Percentiles rank a stretch among this genome's conserved stretches.
Conservation (phyloP, 2,113 vertebrate genomes). For the Oncorhynchus kisutch region DNA sequence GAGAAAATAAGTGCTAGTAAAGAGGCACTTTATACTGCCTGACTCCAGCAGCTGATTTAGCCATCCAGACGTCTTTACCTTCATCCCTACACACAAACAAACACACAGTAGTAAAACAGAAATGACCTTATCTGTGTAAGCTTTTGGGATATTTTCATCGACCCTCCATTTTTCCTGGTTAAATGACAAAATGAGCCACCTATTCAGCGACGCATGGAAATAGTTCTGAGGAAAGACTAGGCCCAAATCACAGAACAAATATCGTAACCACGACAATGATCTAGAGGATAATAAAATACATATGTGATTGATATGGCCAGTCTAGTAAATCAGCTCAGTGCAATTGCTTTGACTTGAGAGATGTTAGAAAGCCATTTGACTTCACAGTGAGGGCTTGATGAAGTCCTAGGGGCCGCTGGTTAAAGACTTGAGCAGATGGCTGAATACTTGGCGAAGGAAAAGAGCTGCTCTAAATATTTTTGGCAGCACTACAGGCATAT, state of each 20-base stretch:
- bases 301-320: conserved; percentile 50
- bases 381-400: conserved; percentile 69
- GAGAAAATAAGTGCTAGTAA: not conserved
- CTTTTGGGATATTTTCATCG: conserved; percentile 39
- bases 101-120: conserved; percentile 47
- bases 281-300: conserved; percentile 53
- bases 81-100: conserved; percentile 54
- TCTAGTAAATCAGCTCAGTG: conserved; percentile 61
- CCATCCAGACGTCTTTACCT: conserved; percentile 35
- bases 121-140: not conserved
- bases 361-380: conserved; percentile 62
- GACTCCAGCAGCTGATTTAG: conserved; percentile 42
- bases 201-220: conserved; percentile 47
- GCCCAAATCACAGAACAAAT: conserved; percentile 44
- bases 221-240: conserved; percentile 46
- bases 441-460: conserved; percentile 72
- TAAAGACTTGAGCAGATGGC: conserved; percentile 78
- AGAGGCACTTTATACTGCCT: conserved; percentile 29
- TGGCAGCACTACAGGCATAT: conserved; percentile 72
- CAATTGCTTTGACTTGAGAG: conserved; percentile 60
- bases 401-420: conserved; percentile 69
- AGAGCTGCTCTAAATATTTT: conserved; percentile 71
- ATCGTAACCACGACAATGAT: conserved; percentile 54
- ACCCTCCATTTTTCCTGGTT: conserved; percentile 38
- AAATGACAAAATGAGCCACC: conserved; percentile 15